Evolutionary conservation across 2,797 vertebrate genomes (phyloP), one percentile per base, ranked within the genome.

Genomic region (Characodon lateralis): DNA sequence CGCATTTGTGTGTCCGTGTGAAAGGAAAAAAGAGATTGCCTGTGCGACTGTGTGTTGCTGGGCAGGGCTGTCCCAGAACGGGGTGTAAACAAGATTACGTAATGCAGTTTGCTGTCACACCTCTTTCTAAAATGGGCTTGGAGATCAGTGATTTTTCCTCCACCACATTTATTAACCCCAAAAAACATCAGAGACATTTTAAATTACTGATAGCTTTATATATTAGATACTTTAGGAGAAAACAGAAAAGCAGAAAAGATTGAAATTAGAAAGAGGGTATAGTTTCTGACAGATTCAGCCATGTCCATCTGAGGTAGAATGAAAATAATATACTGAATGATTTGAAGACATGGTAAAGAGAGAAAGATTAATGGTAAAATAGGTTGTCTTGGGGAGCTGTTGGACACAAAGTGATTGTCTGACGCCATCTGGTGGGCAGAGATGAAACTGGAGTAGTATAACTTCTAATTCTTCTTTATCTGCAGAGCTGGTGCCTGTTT

Each of bases 81-180:
- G 89, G 89, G 88, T 90, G 92, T 95, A 95, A 95, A 95, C 94
- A 95, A 81, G 88, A 83, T 95, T 95, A 93, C 50, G 80, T 94
- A 95, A 95, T 91, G 77, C 78, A 71, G 77, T 73, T 80, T 87
- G 80, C 85, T 28, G 82, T 93, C 93, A 93, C 92, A 91, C 90
- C 86, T 88, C 83, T 80, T 83, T 87, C 78, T 89, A 81, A 88
- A 92, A 88, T 5, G 74, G 73, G 74, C 58, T 22, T 6, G 55
- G 83, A 90, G 72, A 80, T 53, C 35, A 71, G n/a, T 31, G 20
- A 18, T 59, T 48, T 43, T 43, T n/a, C 24, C 22, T 46, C 22
- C 5, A 43, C 26, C 43, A 1, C 22, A 43, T 43, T n/a, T 5
- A 69, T 43, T 69, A 69, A 43, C 0, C 1, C 1, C 6, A 6